Evolutionary conservation across 2,888 invertebrate genomes (phyloP).

Genomic region (Cataglyphis altisquamis): DNA sequence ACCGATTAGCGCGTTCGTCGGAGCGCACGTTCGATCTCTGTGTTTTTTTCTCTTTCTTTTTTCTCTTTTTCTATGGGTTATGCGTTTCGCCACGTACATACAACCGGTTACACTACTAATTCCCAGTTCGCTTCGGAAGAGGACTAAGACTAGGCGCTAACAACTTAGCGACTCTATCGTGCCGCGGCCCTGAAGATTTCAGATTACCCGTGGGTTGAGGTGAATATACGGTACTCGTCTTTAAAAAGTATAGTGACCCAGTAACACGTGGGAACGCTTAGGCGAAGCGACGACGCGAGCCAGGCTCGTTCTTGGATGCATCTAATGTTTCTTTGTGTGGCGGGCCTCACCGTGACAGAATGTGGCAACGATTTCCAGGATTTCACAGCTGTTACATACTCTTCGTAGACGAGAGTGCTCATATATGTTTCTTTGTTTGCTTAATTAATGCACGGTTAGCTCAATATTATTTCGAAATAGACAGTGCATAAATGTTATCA

Average conservation of each 20-base stretch:
- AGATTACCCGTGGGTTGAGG: conserved; percentile 73
- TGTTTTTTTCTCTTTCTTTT: not conserved
- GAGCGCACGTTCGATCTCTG: conserved; percentile 21
- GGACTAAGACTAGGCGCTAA: conserved; percentile 34
- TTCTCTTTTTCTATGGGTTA: not conserved
- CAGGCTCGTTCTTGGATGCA: conserved; percentile 71
- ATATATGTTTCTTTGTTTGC: conserved; percentile 52
- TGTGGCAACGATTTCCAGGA: conserved; percentile 71
- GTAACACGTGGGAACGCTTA: conserved; percentile 78
- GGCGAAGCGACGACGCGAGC: conserved; percentile 61
- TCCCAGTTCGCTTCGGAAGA: conserved; percentile 38
- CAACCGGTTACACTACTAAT: conserved; percentile 44
- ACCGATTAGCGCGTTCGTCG: conserved; percentile 44
- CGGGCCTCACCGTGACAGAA: conserved; percentile 58
- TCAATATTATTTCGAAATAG: conserved; percentile 56
- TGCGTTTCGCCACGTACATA: conserved; percentile 25
- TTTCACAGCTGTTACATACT: conserved; percentile 66
- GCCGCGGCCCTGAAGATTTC: conserved; percentile 59
- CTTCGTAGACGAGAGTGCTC: conserved; percentile 50
- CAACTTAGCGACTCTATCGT: conserved; percentile 45
- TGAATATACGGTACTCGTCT: conserved; percentile 75
- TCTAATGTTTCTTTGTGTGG: conserved; percentile 71
- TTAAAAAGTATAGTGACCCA: conserved; percentile 78
- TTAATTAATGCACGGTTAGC: conserved; percentile 64
- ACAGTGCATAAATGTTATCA: conserved; percentile 30